Conservation (phyloP, 2,797 vertebrate genomes). For the Sardinella longiceps region DNA sequence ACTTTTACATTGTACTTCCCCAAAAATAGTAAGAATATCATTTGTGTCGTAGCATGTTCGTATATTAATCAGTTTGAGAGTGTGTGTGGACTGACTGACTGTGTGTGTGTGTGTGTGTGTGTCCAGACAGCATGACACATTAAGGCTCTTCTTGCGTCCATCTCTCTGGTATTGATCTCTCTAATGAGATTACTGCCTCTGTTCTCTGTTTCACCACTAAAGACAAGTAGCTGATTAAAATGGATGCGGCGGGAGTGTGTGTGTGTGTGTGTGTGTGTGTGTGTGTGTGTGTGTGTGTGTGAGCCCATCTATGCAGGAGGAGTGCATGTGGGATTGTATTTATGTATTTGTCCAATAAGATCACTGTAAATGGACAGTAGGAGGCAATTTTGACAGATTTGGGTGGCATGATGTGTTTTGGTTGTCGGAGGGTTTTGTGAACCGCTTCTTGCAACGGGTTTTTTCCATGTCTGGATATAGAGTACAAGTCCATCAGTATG, state of each 20-base stretch:
- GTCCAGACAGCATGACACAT: constrained; percentile 28
- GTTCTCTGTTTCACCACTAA: constrained; percentile 18
- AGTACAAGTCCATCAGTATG: no score
- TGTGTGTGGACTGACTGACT: not conserved
- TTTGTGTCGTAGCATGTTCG: not conserved
- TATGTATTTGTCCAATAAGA: not conserved
- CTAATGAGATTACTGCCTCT: constrained; percentile 25
- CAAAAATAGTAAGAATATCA: not conserved
- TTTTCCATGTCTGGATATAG: no score
- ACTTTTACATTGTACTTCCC: not conserved
- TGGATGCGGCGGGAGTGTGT: not conserved
- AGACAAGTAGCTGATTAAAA: constrained; percentile 23
- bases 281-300: not conserved
- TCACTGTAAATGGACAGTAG: no score
- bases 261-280: not conserved
- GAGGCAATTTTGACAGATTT: not conserved
- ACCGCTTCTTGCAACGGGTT: not conserved
- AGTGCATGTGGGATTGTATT: not conserved
- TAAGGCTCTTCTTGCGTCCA: constrained; percentile 25
- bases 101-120: constrained; percentile 43
- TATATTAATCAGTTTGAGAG: not conserved
- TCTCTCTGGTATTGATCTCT: constrained; percentile 8
- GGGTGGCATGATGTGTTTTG: not conserved
- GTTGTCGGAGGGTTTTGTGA: not conserved
- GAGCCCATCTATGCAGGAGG: not conserved